Base-by-base conservation (phyloP, 2,888 invertebrate genomes). In the Patella caerulea region DNA sequence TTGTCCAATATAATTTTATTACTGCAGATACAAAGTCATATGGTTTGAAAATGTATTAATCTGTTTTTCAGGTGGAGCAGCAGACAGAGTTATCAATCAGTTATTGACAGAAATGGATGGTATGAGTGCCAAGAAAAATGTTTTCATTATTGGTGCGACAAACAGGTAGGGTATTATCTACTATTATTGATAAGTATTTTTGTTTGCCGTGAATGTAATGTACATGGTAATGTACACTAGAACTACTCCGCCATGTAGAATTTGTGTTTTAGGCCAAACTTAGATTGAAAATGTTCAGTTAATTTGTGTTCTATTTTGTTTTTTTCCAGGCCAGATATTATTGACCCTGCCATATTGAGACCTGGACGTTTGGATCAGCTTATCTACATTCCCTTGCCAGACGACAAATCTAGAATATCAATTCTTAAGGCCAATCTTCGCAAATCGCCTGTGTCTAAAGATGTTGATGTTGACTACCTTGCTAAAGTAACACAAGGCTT, bases 91-190 rank as follows among this genome's bases (percentile, higher is more conserved):
- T 81, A 99, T 99, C 92, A 99, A 99, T 93, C 99, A 99, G 94
- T 97, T 99, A 90, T 94, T 99, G 78, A 99, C 99, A 1, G 99
- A 99, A 94, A 99, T 99, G 99, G 99, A 99, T 92, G 99, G 99
- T 89, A 99, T 99, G 99, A 98, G 98, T 59, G 96, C 98, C 54
- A 99, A 99, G 94, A 99, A 99, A 93, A 99, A 99, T 92, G 99
- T 99, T 34, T 99, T 99, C 92, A 99, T 99, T 86, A 99, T 99
- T 92, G 99, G 99, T 91, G 95, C 96, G 84, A 97, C 97, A 82
- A 97, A 97, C 93, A 94, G 96, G 92, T 90, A 75, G 52, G 71
- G 14, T 24, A 15, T 17, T 19, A 19, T 74, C 59, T 76, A 17
- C 12, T 29, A 4, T 2, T 54, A 55, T 14, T 65, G 17, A 65